Evolutionary conservation across 2,797 vertebrate genomes (phyloP).

Genomic region (Falco cherrug): DNA sequence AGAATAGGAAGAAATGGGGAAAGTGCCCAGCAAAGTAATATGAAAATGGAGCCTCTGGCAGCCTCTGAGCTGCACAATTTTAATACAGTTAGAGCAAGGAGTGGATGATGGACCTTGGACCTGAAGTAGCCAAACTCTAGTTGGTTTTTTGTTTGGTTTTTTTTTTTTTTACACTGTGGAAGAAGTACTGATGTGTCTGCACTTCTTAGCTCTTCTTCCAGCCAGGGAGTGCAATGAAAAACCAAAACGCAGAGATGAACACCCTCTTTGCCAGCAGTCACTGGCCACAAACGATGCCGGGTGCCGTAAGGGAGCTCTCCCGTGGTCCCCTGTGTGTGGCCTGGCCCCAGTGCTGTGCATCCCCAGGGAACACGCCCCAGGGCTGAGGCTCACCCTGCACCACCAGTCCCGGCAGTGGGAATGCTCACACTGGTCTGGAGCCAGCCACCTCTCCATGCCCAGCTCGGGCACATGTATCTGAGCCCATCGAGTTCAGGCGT

Average conservation of each 20-base stretch:
- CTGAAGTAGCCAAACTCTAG: background rate
- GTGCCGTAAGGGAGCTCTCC: background rate
- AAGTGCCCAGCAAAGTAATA: background rate
- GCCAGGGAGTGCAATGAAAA: background rate
- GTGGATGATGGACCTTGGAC: background rate
- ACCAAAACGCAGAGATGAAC: background rate
- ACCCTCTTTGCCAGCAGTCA: background rate
- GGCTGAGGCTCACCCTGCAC: background rate
- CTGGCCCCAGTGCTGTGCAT: no score
- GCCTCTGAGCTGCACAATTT: background rate
- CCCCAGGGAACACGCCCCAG: background rate
- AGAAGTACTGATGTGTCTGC: background rate
- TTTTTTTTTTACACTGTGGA: background rate
- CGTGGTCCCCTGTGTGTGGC: no score
- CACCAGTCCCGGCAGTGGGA: background rate
- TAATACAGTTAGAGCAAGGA: background rate
- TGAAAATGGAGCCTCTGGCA: slow-evolving; percentile 16
- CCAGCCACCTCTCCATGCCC: background rate
- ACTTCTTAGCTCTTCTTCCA: background rate
- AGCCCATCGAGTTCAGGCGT: accelerated
- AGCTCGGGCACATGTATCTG: background rate
- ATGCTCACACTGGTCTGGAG: background rate
- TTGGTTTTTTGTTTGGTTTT: background rate
- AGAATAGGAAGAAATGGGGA: background rate
- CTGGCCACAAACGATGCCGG: accelerated